These are phyloP conservation scores for Xestia rhomboidea DNA, from an alignment of 2,888 invertebrate genomes.

Conservation along the genomic window DNA sequence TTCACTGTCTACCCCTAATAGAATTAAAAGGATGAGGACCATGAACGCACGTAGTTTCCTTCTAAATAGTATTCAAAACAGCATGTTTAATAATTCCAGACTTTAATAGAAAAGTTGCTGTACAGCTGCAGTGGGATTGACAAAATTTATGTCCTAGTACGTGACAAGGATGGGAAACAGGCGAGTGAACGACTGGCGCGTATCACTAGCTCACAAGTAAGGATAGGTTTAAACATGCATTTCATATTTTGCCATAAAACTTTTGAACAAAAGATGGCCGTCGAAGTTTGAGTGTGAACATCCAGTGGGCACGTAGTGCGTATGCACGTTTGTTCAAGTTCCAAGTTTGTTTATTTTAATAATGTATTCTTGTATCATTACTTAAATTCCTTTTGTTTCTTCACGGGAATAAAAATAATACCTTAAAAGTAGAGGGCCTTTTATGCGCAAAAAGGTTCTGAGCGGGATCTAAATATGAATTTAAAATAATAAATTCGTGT, in stretches of 20 bases:
- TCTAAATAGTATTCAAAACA: constrained; percentile 35
- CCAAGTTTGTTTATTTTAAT: not conserved
- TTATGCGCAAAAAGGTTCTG: not conserved
- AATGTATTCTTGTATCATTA: not conserved
- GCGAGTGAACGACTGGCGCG: constrained; percentile 62
- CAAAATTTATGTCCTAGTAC: constrained; percentile 72
- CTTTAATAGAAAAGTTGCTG: constrained; percentile 71
- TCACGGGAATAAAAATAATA: not conserved
- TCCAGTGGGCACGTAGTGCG: no score
- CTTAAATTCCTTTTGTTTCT: not conserved
- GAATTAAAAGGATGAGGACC: not conserved
- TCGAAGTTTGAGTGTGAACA: not conserved
- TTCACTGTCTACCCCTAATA: not conserved
- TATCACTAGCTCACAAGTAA: constrained; percentile 66
- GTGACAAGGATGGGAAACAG: constrained; percentile 63
- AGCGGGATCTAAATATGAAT: not conserved
- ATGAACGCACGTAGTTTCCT: constrained; percentile 28
- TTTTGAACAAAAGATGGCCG: not conserved
- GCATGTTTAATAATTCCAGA: constrained; percentile 66
- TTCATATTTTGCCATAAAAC: not conserved
- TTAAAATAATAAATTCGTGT: constrained; percentile 6
- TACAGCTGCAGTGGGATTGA: constrained; percentile 68
- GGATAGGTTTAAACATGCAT: constrained; percentile 32
- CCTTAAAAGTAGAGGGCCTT: not conserved
- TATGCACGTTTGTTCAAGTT: no score